Base-by-base conservation (phyloP, 2,113 vertebrate genomes). In the Fulmarus glacialis region DNA sequence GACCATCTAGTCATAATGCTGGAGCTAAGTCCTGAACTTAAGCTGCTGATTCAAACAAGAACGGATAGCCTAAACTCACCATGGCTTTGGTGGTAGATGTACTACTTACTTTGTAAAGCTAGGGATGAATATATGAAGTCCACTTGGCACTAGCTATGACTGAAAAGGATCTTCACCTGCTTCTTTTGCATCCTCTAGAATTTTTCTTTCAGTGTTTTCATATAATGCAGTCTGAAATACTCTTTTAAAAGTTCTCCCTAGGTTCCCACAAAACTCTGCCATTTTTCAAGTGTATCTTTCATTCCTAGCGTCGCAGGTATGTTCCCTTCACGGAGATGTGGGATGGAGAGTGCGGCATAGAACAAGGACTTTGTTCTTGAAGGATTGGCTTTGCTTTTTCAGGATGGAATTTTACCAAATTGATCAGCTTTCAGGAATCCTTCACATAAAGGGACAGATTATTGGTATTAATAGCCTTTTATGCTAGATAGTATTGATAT, bases 401-500 rank as follows among this genome's bases (percentile, higher is more conserved):
- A n/a, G 40, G 47, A 12, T 67, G 85, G 63, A 92, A 48, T 91
- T 96, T 68, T 89, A 96, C 72, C 56, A 67, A 72, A 95, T 53
- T 91, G 86, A 95, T 95, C 36, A 48, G 40, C 53, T 84, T 95
- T 93, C 75, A 63, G 64, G 73, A 89, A 86, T 86, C 43, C 23
- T 81, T 79, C 48, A 6, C 30, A 17, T 72, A 45, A 70, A n/a
- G 40, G 27, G 43, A 8, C 58, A 73, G 66, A 82, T 87, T 89
- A 94, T 95, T 95, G 73, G 77, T 82, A 55, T 72, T 93, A 85
- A 80, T 82, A 62, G 53, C 18, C 89, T 91, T 93, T 96, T 56
- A 58, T 90, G 38, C 62, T 72, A 68, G 81, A 50, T 72, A 53
- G 84, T 90, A 95, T 95, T 94, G 93, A 96, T 96, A 96, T 96